phyloP scores from a whole-genome alignment of 2,888 invertebrate genomes.

The Amiota minor region DNA sequence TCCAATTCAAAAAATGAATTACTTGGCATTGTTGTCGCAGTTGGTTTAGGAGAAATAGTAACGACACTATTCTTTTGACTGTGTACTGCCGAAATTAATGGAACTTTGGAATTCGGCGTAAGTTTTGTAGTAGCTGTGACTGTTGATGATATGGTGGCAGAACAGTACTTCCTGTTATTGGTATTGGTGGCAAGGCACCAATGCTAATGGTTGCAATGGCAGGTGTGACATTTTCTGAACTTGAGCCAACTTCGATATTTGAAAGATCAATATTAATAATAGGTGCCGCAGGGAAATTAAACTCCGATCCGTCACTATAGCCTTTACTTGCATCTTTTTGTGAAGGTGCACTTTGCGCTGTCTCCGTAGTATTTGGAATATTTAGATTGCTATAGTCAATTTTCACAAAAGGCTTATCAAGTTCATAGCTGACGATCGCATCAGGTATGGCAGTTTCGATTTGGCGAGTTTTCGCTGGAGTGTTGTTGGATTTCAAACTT shows the following conservation, averaged over 20 bases:
- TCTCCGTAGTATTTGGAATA: slow-evolving; percentile 42
- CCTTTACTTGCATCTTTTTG: slow-evolving; percentile 17
- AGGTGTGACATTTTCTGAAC: slow-evolving; percentile 37
- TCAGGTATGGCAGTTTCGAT: slow-evolving; percentile 68
- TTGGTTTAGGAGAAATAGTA: slow-evolving; percentile 54
- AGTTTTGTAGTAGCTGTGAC: background rate
- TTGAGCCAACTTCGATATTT: slow-evolving; percentile 63
- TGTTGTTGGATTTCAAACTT: slow-evolving; percentile 22
- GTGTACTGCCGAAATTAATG: slow-evolving; percentile 41
- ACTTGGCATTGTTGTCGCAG: slow-evolving; percentile 49
- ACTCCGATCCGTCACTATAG: slow-evolving; percentile 40
- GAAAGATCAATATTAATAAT: slow-evolving; percentile 72
- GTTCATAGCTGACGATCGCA: slow-evolving; percentile 70
- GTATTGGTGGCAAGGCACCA: slow-evolving; percentile 41
- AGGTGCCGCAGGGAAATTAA: slow-evolving; percentile 62
- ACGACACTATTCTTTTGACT: slow-evolving; percentile 49
- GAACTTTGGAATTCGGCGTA: slow-evolving; percentile 46
- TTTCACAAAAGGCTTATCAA: slow-evolving; percentile 72
- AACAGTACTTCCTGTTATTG: background rate
- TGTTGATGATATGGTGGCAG: background rate
- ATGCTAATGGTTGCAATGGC: slow-evolving; percentile 54
- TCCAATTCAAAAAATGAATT: slow-evolving; percentile 71
- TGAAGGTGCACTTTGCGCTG: slow-evolving; percentile 45
- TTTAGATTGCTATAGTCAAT: slow-evolving; percentile 73
- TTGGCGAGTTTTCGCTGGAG: background rate